phyloP scores from a whole-genome alignment of 2,113 vertebrate species.

The Scalopus aquaticus region DNA sequence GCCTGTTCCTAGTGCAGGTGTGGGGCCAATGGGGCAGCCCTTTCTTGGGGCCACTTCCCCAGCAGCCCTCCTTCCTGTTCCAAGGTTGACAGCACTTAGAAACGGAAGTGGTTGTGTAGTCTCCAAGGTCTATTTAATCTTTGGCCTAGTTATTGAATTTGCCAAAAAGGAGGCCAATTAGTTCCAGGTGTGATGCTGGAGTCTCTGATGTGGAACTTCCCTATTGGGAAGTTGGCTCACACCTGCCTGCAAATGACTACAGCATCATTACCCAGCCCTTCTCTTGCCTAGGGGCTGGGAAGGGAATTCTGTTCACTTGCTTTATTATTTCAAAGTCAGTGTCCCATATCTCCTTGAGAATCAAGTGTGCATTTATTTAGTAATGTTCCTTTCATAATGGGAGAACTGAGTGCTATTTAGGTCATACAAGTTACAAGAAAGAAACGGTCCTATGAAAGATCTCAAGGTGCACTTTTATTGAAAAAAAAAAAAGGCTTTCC shows the following conservation, averaged over 20 bases:
- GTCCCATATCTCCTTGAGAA: conserved; percentile 62
- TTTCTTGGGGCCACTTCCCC: conserved; percentile 46
- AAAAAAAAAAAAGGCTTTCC: background rate
- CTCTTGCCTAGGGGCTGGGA: background rate
- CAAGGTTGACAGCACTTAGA: conserved; percentile 33
- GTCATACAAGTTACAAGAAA: background rate
- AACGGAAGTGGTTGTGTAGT: conserved; percentile 58
- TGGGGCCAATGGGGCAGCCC: background rate
- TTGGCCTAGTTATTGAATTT: conserved; percentile 65
- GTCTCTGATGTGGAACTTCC: conserved; percentile 61
- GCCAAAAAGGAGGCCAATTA: conserved; percentile 65
- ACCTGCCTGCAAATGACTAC: conserved; percentile 46
- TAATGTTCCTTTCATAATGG: conserved; percentile 38
- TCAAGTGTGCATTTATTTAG: conserved; percentile 46
- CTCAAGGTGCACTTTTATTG: conserved; percentile 37
- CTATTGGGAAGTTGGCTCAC: conserved; percentile 45
- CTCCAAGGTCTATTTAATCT: conserved; percentile 69
- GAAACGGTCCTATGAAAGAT: conserved; percentile 43
- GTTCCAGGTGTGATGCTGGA: conserved; percentile 66
- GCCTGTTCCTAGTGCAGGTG: conserved; percentile 45
- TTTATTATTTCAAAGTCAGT: conserved; percentile 57
- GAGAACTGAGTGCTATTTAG: conserved; percentile 26
- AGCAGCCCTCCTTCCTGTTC: background rate
- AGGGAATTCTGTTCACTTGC: conserved; percentile 16
- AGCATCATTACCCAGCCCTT: conserved; percentile 43